These are phyloP conservation scores for Chironomus striatipennis DNA, from an alignment of 1,140 invertebrate genomes.

Conservation along the genomic window DNA sequence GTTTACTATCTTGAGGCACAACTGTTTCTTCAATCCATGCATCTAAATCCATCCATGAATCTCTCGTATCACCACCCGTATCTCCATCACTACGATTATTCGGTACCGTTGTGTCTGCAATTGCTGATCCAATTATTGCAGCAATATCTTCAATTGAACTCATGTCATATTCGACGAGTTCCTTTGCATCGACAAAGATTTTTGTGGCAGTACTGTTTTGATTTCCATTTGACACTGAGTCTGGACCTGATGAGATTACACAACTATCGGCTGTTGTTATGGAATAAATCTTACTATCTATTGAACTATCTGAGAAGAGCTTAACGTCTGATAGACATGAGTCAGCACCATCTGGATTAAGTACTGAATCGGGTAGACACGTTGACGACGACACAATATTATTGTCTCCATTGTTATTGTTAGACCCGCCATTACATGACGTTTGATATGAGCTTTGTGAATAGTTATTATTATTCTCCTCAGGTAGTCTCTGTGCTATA, in stretches of 20 bases:
- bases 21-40: slow-evolving; percentile 74
- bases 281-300: slow-evolving; percentile 50
- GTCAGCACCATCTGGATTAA: slow-evolving; percentile 37
- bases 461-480: slow-evolving; percentile 58
- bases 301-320: slow-evolving; percentile 43
- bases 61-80: slow-evolving; percentile 53
- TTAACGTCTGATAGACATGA: slow-evolving; percentile 40
- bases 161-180: slow-evolving; percentile 52
- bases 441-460: slow-evolving; percentile 47
- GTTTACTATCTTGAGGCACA: slow-evolving; percentile 47
- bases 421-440: slow-evolving; percentile 29
- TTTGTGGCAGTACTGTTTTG: slow-evolving; percentile 31
- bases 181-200: slow-evolving; percentile 36
- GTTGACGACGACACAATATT: slow-evolving; percentile 58
- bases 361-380: slow-evolving; percentile 47
- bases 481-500: slow-evolving; percentile 59
- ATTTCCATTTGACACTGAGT: slow-evolving; percentile 38
- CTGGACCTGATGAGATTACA: slow-evolving; percentile 41
- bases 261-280: slow-evolving; percentile 44
- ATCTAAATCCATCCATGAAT: slow-evolving; percentile 73
- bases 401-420: slow-evolving; percentile 46
- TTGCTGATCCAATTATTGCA: slow-evolving; percentile 80
- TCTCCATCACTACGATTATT: slow-evolving; percentile 54
- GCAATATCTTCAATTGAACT: slow-evolving; percentile 72
- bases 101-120: slow-evolving; percentile 74